These are phyloP conservation scores for Cheirogaleus major DNA, from an alignment of 2,797 vertebrate genomes.

Conservation along the genomic window DNA sequence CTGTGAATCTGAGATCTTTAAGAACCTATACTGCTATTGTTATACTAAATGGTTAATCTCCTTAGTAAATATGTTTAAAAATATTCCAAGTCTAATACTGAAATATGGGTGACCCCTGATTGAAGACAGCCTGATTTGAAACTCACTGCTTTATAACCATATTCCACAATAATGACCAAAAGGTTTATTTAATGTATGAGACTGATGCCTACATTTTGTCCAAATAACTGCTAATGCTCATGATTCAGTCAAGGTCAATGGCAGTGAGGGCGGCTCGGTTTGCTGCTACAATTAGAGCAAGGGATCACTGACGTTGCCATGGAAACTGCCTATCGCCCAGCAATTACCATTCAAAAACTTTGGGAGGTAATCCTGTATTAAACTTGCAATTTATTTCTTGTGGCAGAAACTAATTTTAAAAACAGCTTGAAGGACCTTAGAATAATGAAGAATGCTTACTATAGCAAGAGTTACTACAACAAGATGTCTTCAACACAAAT, in stretches of 20 bases:
- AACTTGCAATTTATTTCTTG: constrained; percentile 67
- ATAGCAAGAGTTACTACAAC: constrained; percentile 35
- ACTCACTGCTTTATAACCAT: background rate
- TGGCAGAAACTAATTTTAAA: constrained; percentile 53
- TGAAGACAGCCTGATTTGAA: constrained; percentile 36
- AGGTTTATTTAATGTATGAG: constrained; percentile 25
- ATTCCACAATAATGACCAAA: background rate
- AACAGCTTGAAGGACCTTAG: constrained; percentile 31
- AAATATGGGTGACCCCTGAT: constrained; percentile 11
- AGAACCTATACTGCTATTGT: background rate
- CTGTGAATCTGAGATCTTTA: constrained; percentile 24
- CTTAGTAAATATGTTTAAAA: constrained; percentile 39
- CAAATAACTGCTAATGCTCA: constrained; percentile 45
- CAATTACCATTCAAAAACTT: constrained; percentile 62
- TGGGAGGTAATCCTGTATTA: constrained; percentile 59
- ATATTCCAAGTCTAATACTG: background rate
- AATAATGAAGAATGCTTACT: constrained; percentile 45
- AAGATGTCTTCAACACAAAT: constrained; percentile 1
- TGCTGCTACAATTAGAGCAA: constrained; percentile 54
- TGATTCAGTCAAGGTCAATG: constrained; percentile 45
- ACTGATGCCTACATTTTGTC: constrained; percentile 17
- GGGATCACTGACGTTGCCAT: constrained; percentile 50
- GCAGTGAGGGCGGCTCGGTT: constrained; percentile 42
- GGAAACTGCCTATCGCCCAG: constrained; percentile 54
- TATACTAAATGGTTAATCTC: constrained; percentile 23